Evolutionary conservation across 2,113 vertebrate genomes (phyloP).

Genomic region (Chinchilla lanigera): DNA sequence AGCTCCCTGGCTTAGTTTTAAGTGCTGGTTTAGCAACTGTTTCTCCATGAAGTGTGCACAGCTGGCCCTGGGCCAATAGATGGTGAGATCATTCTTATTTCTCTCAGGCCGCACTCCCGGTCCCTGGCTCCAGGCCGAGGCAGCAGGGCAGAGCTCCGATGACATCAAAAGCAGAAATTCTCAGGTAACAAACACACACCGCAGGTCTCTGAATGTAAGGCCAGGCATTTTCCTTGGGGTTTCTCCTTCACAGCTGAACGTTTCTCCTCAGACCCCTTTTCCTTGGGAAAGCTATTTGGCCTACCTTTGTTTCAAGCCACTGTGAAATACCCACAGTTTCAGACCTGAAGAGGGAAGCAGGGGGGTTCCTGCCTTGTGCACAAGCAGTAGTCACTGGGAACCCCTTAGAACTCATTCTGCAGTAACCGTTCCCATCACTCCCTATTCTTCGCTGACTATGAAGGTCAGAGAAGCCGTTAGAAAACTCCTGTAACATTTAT

Average conservation of each 20-base stretch:
- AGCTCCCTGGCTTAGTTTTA: background rate
- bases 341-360: background rate
- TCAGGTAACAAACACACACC: constrained; percentile 70
- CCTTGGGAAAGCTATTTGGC: background rate
- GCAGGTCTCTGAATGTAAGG: background rate
- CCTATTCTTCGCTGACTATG: background rate
- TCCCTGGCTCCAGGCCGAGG: constrained; percentile 77
- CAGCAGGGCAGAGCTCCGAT: constrained; percentile 50
- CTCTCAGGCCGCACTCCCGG: constrained; percentile 77
- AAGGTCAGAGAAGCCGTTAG: background rate
- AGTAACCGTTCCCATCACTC: rapidly evolving
- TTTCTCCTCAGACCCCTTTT: background rate
- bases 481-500: rapidly evolving
- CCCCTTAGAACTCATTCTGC: background rate
- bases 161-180: constrained; percentile 79
- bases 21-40: background rate
- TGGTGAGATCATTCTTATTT: constrained; percentile 41
- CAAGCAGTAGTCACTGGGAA: background rate
- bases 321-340: background rate
- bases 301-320: background rate
- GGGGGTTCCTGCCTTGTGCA: background rate
- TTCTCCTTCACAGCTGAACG: background rate
- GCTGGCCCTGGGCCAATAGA: background rate
- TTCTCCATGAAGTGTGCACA: background rate
- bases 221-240: background rate